phyloP scores from a whole-genome alignment of 2,888 invertebrate species.

The Lithophane leautieri region DNA sequence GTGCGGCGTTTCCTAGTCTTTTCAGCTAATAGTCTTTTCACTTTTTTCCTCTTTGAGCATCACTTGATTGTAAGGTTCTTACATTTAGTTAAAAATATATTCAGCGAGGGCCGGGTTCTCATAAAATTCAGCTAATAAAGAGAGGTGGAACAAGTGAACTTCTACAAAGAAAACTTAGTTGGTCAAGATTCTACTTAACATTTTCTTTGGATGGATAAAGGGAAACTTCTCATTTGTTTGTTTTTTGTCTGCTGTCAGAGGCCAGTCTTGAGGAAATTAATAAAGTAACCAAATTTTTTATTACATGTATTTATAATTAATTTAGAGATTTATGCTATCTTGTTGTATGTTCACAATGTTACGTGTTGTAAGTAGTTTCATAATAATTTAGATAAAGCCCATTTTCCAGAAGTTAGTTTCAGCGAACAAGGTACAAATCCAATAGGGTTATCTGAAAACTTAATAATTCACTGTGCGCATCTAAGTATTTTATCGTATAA shows the following conservation, averaged over 20 bases:
- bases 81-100: slow-evolving; percentile 48
- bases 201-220: slow-evolving; percentile 24
- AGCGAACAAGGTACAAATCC: background rate
- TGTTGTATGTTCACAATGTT: background rate
- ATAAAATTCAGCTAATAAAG: slow-evolving; percentile 41
- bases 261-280: background rate
- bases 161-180: slow-evolving; percentile 44
- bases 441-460: background rate
- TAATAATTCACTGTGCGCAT: background rate
- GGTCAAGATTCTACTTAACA: slow-evolving; percentile 37
- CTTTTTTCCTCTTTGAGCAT: slow-evolving; percentile 36
- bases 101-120: slow-evolving; percentile 19
- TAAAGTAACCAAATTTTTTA: too few relatives aligned
- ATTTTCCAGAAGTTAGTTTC: background rate
- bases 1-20: slow-evolving; percentile 26
- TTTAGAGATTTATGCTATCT: background rate
- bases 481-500: background rate
- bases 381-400: background rate
- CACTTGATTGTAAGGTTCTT: slow-evolving; percentile 45
- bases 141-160: slow-evolving; percentile 30
- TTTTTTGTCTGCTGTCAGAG: slow-evolving; percentile 25
- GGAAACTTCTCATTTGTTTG: slow-evolving; percentile 31
- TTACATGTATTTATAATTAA: background rate
- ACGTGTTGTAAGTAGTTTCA: background rate
- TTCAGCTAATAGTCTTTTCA: slow-evolving; percentile 46